Evolutionary conservation across 1,140 invertebrate genomes (phyloP).

Genomic region (Musca vetustissima): DNA sequence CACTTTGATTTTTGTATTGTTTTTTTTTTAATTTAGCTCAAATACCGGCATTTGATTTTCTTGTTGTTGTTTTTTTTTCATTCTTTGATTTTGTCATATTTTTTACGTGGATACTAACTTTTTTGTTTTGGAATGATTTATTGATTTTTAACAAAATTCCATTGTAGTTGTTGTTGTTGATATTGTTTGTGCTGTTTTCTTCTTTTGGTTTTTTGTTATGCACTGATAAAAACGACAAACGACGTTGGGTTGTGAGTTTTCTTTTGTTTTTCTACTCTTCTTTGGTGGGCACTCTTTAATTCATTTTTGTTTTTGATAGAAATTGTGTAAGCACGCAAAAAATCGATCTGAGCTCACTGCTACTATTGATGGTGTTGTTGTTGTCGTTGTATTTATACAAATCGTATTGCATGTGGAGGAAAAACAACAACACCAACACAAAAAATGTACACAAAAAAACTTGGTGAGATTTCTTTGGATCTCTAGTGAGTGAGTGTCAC

Average conservation of each 20-base stretch:
- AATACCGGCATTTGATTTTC: background rate
- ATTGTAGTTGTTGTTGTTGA: slow-evolving; percentile 10
- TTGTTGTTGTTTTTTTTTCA: background rate
- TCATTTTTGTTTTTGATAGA: background rate
- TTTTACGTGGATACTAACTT: background rate
- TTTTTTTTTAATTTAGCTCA: background rate
- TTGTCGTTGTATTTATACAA: too few relatives aligned
- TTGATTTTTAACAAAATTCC: slow-evolving; percentile 24
- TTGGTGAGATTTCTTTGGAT: slow-evolving; percentile 4
- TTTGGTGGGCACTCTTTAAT: background rate
- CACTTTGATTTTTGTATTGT: background rate
- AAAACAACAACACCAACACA: background rate
- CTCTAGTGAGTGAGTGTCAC: background rate
- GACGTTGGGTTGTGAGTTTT: background rate
- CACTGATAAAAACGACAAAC: too few relatives aligned
- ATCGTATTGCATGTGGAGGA: too few relatives aligned
- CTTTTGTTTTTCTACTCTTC: slow-evolving; percentile 1
- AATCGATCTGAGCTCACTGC: slow-evolving; percentile 10
- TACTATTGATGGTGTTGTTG: too few relatives aligned
- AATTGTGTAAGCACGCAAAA: slow-evolving; percentile 9
- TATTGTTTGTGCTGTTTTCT: background rate
- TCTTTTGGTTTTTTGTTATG: too few relatives aligned
- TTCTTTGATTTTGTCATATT: background rate
- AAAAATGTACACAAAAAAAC: slow-evolving; percentile 9
- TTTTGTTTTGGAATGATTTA: slow-evolving; percentile 4